Percentiles rank a stretch among this genome's conserved stretches.
Conservation (phyloP, 2,888 invertebrate genomes). For the Cataglyphis livida region DNA sequence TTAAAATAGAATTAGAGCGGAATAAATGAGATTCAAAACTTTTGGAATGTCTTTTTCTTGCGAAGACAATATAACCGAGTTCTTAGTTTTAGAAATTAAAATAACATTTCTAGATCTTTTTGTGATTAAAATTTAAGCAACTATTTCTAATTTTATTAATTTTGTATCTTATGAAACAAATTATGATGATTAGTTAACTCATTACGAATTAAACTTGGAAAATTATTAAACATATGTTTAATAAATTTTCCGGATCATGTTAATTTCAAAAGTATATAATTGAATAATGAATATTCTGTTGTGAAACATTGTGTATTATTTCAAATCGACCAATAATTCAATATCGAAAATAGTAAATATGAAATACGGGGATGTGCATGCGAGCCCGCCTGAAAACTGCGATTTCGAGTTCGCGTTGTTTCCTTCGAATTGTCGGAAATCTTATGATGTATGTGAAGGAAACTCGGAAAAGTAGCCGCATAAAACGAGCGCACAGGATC, state of each 20-base stretch:
- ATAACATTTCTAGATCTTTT: neutral
- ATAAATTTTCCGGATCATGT: neutral
- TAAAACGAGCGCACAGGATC: slow-evolving; percentile 47
- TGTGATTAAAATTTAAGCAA: neutral
- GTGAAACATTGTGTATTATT: neutral
- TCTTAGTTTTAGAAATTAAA: slow-evolving; percentile 2
- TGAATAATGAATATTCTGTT: neutral
- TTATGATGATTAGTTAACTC: neutral
- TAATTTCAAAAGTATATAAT: neutral
- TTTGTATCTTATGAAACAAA: neutral
- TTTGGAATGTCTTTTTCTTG: neutral
- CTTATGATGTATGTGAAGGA: slow-evolving; percentile 36
- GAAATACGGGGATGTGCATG: neutral
- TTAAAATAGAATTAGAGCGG: neutral
- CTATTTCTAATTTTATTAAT: neutral
- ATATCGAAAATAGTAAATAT: neutral
- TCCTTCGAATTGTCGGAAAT: slow-evolving; percentile 17
- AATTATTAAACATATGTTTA: neutral
- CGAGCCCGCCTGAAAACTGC: neutral
- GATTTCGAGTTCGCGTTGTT: slow-evolving; percentile 27
- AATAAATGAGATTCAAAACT: slow-evolving; percentile 2
- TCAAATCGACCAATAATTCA: neutral
- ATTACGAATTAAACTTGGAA: neutral
- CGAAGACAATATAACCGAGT: neutral
- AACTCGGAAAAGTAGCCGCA: slow-evolving; percentile 34